These are phyloP conservation scores for Drosophila sproati DNA, from an alignment of 1,140 invertebrate genomes.

Conservation along the genomic window DNA sequence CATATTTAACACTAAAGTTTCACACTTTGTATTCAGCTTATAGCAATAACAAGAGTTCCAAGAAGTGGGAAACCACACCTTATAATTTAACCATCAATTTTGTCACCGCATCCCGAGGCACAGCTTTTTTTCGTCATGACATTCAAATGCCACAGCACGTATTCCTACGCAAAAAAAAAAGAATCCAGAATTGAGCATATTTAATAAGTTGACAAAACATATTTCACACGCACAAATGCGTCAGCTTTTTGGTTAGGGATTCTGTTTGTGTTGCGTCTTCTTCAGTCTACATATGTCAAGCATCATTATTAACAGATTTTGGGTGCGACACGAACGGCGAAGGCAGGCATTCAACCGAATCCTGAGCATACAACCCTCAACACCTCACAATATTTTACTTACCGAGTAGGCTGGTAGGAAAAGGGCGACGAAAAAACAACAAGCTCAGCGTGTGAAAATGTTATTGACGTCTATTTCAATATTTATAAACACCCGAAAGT, in stretches of 20 bases:
- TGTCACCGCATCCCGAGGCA: neutral
- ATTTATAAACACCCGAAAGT: slow-evolving; percentile 65
- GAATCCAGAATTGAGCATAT: slow-evolving; percentile 65
- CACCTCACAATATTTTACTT: slow-evolving; percentile 8
- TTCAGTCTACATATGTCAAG: slow-evolving; percentile 67
- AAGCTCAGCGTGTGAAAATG: slow-evolving; percentile 70
- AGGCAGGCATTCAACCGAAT: slow-evolving; percentile 18
- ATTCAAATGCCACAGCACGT: slow-evolving; percentile 65
- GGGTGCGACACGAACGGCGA: slow-evolving; percentile 66
- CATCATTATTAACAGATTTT: slow-evolving; percentile 81
- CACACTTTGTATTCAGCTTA: slow-evolving; percentile 9
- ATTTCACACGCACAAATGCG: slow-evolving; percentile 80
- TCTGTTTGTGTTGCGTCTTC: slow-evolving; percentile 38
- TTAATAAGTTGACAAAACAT: slow-evolving; percentile 82
- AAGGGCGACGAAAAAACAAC: slow-evolving; percentile 5
- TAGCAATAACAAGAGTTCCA: neutral
- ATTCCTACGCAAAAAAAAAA: slow-evolving; percentile 36
- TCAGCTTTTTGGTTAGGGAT: slow-evolving; percentile 54
- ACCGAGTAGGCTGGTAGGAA: neutral
- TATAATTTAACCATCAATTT: slow-evolving; percentile 41
- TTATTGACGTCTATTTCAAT: slow-evolving; percentile 80
- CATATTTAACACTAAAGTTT: neutral
- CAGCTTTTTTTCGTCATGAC: slow-evolving; percentile 12
- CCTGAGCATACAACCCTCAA: slow-evolving; percentile 14
- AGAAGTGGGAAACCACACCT: slow-evolving; percentile 1